These are phyloP conservation scores for Drusus annulatus DNA, from an alignment of 1,140 invertebrate genomes.

Conservation along the genomic window DNA sequence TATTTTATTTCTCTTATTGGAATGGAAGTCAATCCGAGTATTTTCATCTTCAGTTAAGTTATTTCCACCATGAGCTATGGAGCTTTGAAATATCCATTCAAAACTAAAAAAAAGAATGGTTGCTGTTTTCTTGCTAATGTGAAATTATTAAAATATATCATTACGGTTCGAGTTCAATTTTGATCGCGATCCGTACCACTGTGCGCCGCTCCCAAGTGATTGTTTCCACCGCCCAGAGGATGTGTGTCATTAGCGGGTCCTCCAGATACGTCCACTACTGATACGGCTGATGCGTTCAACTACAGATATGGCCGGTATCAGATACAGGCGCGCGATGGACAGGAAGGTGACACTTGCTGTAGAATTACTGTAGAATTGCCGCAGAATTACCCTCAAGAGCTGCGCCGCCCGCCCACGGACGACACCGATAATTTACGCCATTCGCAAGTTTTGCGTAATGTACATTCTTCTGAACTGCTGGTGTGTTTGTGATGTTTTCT, in stretches of 20 bases:
- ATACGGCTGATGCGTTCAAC: too few species aligned
- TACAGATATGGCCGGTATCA: background rate
- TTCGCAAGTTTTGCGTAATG: background rate
- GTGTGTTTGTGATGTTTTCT: background rate
- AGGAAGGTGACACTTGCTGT: constrained; percentile 26
- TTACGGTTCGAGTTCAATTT: too few species aligned
- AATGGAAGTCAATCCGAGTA: too few species aligned
- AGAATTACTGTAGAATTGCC: background rate
- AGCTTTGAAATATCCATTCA: too few species aligned
- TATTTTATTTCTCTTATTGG: too few species aligned
- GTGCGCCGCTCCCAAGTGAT: background rate
- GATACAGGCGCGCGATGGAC: background rate
- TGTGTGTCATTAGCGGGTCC: constrained; percentile 23
- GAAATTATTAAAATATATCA: too few species aligned
- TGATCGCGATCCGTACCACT: background rate
- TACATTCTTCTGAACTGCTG: background rate
- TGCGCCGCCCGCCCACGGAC: constrained; percentile 11
- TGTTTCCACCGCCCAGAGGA: constrained; percentile 6
- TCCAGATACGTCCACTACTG: constrained; percentile 1
- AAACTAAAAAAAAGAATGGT: too few species aligned
- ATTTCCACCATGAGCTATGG: too few species aligned
- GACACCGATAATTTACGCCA: constrained; percentile 27
- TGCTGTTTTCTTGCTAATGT: too few species aligned
- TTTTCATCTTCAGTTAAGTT: too few species aligned
- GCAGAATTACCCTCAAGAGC: background rate